A percentile compares a stretch with the other conserved stretches of the same genome.
Evolutionary conservation across 1,140 invertebrate species (phyloP).

Genomic region (Venturia canescens): DNA sequence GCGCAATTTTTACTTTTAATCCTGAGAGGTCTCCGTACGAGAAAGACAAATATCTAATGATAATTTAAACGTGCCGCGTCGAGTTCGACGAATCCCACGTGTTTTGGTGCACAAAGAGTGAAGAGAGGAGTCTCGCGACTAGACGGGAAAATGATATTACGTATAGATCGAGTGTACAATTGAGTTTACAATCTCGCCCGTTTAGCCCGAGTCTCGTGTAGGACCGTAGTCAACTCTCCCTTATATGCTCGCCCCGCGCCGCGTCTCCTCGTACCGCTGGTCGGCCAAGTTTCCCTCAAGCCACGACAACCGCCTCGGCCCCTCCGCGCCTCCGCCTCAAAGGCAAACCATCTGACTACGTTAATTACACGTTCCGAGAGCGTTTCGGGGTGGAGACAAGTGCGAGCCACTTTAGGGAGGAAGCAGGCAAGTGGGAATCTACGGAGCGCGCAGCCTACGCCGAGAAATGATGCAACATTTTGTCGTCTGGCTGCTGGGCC

Average conservation of each 20-base stretch:
- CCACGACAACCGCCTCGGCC: not conserved
- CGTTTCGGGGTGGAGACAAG: conserved; percentile 28
- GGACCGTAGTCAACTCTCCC: not conserved
- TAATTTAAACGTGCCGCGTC: too few relatives aligned
- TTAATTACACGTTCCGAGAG: conserved; percentile 30
- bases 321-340: conserved; percentile 4
- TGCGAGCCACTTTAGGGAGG: conserved; percentile 15
- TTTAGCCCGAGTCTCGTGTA: conserved; percentile 1
- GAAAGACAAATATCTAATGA: not conserved
- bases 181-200: conserved; percentile 23
- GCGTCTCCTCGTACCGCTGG: not conserved
- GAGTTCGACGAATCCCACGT: too few relatives aligned
- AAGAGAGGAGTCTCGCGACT: not conserved
- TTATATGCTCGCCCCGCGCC: not conserved
- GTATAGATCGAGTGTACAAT: conserved; percentile 5
- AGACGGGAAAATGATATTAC: conserved; percentile 6
- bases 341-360: conserved; percentile 25
- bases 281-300: conserved; percentile 9
- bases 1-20: too few relatives aligned
- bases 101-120: not conserved
- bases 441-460: not conserved
- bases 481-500: conserved; percentile 7
- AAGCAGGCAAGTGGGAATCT: conserved; percentile 1
- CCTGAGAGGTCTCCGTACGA: not conserved
- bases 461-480: conserved; percentile 2